Percentiles rank a stretch among this genome's conserved stretches.
phyloP scores from a whole-genome alignment of 2,113 vertebrate species.

The Antigone vipio region DNA sequence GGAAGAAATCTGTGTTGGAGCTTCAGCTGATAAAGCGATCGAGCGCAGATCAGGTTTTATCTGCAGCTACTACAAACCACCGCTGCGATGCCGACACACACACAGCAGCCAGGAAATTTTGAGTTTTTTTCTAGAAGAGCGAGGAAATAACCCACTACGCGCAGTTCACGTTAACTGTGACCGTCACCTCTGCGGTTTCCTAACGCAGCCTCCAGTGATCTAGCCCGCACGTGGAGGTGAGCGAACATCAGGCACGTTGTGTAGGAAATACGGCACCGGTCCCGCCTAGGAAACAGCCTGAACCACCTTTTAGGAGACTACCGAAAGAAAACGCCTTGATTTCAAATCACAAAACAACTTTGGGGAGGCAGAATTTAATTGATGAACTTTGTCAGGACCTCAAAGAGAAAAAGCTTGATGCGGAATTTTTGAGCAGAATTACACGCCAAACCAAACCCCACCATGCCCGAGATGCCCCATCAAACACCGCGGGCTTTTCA shows the following conservation, averaged over 20 bases:
- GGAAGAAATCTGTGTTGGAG: not conserved
- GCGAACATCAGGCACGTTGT: fast-evolving
- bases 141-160: not conserved
- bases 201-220: not conserved
- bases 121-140: not conserved
- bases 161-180: fast-evolving
- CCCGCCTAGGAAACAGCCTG: not conserved
- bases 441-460: not conserved
- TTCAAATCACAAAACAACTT: fast-evolving
- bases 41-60: not conserved
- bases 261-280: not conserved
- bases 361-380: not conserved
- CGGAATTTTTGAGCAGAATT: not conserved
- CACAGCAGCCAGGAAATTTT: fast-evolving
- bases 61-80: not conserved
- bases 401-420: not conserved
- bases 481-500: not conserved
- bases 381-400: not conserved
- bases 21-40: not conserved
- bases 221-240: fast-evolving
- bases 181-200: not conserved
- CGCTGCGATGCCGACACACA: fast-evolving
- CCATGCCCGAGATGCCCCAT: not conserved
- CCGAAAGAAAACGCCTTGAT: not conserved
- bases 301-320: not conserved